Percentiles rank a stretch among this genome's conserved stretches.
Conservation (phyloP, 2,113 vertebrate genomes). For the Piaya cayana region DNA sequence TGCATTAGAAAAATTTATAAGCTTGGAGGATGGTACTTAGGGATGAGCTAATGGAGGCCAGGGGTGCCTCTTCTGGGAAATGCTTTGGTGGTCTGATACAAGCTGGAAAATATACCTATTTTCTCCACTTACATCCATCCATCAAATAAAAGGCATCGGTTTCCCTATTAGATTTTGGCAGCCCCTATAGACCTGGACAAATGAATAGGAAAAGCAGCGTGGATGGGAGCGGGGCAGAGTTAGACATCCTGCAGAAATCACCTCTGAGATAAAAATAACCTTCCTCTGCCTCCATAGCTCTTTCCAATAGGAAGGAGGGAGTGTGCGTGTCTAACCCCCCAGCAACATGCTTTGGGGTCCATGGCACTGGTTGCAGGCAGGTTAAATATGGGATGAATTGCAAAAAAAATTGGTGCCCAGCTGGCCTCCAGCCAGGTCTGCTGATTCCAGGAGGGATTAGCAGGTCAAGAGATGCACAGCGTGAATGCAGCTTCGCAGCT, state of each 20-base stretch:
- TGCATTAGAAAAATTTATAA: constrained; percentile 37
- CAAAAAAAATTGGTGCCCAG: background rate
- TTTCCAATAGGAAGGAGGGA: background rate
- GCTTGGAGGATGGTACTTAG: background rate
- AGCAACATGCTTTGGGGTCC: background rate
- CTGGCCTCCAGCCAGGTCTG: background rate
- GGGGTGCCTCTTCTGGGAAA: constrained; percentile 48
- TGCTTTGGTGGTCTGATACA: constrained; percentile 35
- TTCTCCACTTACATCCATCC: background rate
- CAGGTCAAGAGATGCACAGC: background rate
- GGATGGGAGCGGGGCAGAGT: rapidly evolving
- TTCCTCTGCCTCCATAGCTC: background rate
- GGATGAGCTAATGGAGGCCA: constrained; percentile 57
- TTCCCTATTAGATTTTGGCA: background rate
- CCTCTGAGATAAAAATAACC: background rate
- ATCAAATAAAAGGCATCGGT: background rate
- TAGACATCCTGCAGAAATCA: background rate
- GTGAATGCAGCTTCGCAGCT: background rate
- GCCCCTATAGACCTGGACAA: background rate
- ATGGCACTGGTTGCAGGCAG: background rate
- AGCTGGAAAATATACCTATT: background rate
- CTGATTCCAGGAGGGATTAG: background rate
- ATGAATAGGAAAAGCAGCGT: rapidly evolving
- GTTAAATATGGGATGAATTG: background rate
- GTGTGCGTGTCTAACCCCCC: background rate